A percentile compares a stretch with the other conserved stretches of the same genome.
These are phyloP conservation scores for Megalops atlanticus DNA, from an alignment of 2,113 vertebrate genomes.

Conservation along the genomic window DNA sequence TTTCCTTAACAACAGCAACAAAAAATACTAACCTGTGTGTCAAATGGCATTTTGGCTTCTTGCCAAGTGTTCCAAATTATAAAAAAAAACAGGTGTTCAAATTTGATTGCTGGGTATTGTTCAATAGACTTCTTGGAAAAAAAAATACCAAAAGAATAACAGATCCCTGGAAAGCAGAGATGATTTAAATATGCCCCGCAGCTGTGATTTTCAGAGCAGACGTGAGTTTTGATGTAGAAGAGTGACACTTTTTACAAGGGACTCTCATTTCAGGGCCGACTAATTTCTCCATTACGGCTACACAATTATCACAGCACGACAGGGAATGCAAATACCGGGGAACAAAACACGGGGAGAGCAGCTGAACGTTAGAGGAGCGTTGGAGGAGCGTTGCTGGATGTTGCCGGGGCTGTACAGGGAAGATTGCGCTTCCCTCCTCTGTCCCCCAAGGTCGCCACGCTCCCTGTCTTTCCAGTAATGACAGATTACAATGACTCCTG, in stretches of 20 bases:
- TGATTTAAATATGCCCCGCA: constrained; percentile 53
- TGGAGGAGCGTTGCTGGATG: constrained; percentile 15
- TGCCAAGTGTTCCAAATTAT: not conserved
- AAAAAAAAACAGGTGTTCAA: constrained; percentile 3
- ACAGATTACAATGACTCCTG: constrained; percentile 20
- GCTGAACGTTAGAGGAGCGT: constrained; percentile 12
- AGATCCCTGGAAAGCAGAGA: constrained; percentile 47
- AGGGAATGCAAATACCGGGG: constrained; percentile 58
- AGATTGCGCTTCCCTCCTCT: constrained; percentile 33
- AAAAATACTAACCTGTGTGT: too few relatives aligned
- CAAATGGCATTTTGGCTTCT: not conserved
- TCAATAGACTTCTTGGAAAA: constrained; percentile 9
- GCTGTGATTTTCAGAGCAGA: constrained; percentile 49
- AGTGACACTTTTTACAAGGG: constrained; percentile 48
- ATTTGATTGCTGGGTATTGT: not conserved
- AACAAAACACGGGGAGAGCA: constrained; percentile 31
- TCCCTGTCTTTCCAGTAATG: too few relatives aligned
- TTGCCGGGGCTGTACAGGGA: constrained; percentile 42
- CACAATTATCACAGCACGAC: constrained; percentile 67
- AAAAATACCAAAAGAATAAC: not conserved
- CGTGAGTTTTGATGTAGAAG: constrained; percentile 52
- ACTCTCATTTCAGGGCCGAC: constrained; percentile 72
- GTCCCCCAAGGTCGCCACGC: constrained; percentile 33
- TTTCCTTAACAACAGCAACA: not conserved
- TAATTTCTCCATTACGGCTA: constrained; percentile 73